A percentile compares a stretch with the other conserved stretches of the same genome.
These are phyloP conservation scores for Oligia latruncula DNA, from an alignment of 2,888 invertebrate genomes.

Conservation along the genomic window DNA sequence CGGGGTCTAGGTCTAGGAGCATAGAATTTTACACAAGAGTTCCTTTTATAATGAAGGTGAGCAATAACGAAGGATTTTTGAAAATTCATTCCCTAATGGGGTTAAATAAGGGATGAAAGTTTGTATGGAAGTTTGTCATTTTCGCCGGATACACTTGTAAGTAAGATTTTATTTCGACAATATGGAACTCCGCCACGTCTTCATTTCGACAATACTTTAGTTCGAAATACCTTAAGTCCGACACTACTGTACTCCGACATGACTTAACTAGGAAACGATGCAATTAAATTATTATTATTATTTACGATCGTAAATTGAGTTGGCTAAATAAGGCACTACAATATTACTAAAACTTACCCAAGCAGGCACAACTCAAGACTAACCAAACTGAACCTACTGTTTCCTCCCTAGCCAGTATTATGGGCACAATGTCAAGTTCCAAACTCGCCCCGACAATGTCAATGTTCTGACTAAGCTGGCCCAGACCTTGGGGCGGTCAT, in stretches of 20 bases:
- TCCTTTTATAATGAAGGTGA: background rate
- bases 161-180: no score
- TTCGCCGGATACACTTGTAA: background rate
- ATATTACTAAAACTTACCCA: background rate
- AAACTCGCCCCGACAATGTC: slow-evolving; percentile 69
- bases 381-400: slow-evolving; percentile 35
- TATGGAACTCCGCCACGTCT: no score
- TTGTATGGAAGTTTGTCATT: background rate
- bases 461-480: slow-evolving; percentile 63
- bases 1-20: background rate
- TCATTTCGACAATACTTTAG: no score
- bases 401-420: slow-evolving; percentile 1
- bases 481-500: slow-evolving; percentile 60
- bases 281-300: no score
- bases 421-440: slow-evolving; percentile 69
- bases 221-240: no score
- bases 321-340: background rate
- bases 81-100: background rate
- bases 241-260: no score
- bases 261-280: no score
- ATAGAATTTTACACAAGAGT: background rate
- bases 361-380: background rate
- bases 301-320: background rate
- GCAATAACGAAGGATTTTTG: background rate
- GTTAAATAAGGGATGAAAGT: background rate